Evolutionary conservation across 2,113 vertebrate genomes (phyloP), one percentile per base, ranked within the genome.

Genomic region (Eubucco bourcierii): DNA sequence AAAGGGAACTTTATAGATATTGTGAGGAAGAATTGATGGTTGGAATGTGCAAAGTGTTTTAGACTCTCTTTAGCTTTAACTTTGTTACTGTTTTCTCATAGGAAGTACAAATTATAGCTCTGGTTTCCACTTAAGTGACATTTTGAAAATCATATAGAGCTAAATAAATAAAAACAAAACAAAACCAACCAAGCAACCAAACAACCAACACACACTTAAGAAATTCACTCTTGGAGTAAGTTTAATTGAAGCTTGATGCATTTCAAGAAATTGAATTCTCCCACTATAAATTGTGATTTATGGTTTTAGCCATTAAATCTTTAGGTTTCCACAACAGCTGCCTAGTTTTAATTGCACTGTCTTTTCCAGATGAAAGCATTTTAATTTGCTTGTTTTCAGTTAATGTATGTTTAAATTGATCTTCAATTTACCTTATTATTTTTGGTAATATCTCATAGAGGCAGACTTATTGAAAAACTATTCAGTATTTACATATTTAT

Each of bases 271-370:
- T 44, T 80, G 29, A 39, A 71, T 89, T 87, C 52, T 84, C 13
- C 90, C n/a, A 37, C 72, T 74, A 92, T 90, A 95, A 96, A 92
- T 87, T 53, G 80, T 71, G 60, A 95, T 91, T 93, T 91, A 86
- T 58, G 80, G n/a, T 60, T 87, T 83, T 84, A 63, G 46, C 23
- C 21, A 75, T 88, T 88, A 87, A 93, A 91, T 29, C 6, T 83
- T 73, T 80, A 87, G 47, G 37, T 86, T 91, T 93, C 27, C 19
- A 44, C 73, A 95, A 65, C 82, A 95, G 67, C 81, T 94, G 83
- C 37, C 82, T 81, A 5, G 17, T 91, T 87, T 87, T 91, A 94
- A 90, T 93, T 96, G 65, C 33, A 59, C 29, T 70, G n/a, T 25
- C 67, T 94, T 87, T 91, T 93, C 31, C 18, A 91, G 81, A 82